A percentile compares a stretch with the other conserved stretches of the same genome.
Conservation (phyloP, 2,797 vertebrate genomes). For the Centroberyx gerrardi region DNA sequence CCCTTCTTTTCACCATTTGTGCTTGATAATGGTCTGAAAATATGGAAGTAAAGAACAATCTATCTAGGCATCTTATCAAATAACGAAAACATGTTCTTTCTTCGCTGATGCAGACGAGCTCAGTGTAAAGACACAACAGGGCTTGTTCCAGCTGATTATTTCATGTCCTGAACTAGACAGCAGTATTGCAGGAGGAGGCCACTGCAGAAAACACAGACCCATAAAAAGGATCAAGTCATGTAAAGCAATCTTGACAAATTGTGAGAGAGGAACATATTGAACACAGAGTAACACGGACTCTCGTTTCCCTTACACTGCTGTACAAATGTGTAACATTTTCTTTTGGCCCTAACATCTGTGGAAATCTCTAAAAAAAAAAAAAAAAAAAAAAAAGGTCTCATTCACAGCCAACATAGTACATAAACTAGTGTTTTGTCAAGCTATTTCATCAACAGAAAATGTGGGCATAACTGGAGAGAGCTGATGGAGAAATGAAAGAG, state of each 20-base stretch:
- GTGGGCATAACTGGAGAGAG: conserved; percentile 79
- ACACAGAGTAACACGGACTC: conserved; percentile 6
- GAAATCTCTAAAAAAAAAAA: conserved; percentile 45
- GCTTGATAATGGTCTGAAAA: conserved; percentile 67
- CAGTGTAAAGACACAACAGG: conserved; percentile 54
- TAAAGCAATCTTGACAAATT: conserved; percentile 78
- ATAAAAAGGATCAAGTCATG: conserved; percentile 69
- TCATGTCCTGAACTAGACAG: conserved; percentile 71
- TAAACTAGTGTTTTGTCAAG: conserved; percentile 84
- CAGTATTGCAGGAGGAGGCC: conserved; percentile 42
- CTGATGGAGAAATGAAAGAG: conserved; percentile 86
- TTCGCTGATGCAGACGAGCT: conserved; percentile 71
- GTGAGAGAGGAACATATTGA: conserved; percentile 64
- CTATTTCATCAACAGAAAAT: conserved; percentile 83
- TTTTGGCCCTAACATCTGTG: conserved; percentile 78
- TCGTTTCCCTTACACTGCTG: conserved; percentile 41
- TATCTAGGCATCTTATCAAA: conserved; percentile 81
- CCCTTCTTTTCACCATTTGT: conserved; percentile 59
- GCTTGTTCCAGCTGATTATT: conserved; percentile 80
- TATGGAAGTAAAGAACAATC: conserved; percentile 70
- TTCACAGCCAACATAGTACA: conserved; percentile 70
- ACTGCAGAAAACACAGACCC: conserved; percentile 46
- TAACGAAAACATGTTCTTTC: conserved; percentile 66
- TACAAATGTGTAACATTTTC: conserved; percentile 68
- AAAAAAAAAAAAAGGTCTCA: conserved; percentile 48